Evolutionary conservation across 1,140 invertebrate species (phyloP), one percentile per base, ranked within the genome.

Genomic region (Eupristina koningsbergeri): DNA sequence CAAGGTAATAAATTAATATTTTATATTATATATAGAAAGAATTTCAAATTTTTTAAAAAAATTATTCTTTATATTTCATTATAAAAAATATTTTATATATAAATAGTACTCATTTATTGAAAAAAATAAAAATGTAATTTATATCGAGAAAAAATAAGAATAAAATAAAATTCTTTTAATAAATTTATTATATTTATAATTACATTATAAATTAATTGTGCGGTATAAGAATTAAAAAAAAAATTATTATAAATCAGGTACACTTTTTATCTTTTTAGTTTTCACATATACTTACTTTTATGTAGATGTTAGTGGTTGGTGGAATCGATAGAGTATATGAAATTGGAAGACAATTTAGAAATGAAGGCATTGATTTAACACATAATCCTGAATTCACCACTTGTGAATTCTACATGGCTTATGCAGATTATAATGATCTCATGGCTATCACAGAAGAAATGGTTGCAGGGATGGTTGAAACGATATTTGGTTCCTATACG

Each of bases 351-450:
- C 97, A 98, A 89, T 99, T 99, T 91, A 94, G 99, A 76, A 99
- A 99, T 92, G 99, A 99, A 94, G 98, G 99, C 79, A 99, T 99
- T 88, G 99, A 99, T 93, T 90, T 99, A 86, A 99, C 99, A 0
- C 99, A 99, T 90, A 99, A 99, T 92, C 99, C 99, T 2, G 99
- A 99, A 93, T 99, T 99, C 89, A 99, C 99, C 7, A 99, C 98
- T 22, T 99, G 98, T 91, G 99, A 99, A 93, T 99, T 99, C 92
- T 99, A 99, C 92, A 99, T 99, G 98, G 99, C 99, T 0, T 99
- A 99, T 93, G 99, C 99, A 34, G 99, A 99, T 93, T 99, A 99
- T 89, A 95, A 99, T 91, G 99, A 99, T 93, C 88, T 99, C 5
- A 99, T 99, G 92, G 91, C 94, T 50, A 95, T 99, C 9, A 99